Conservation (phyloP, 2,888 invertebrate genomes). For the Pseudococcus viburni region DNA sequence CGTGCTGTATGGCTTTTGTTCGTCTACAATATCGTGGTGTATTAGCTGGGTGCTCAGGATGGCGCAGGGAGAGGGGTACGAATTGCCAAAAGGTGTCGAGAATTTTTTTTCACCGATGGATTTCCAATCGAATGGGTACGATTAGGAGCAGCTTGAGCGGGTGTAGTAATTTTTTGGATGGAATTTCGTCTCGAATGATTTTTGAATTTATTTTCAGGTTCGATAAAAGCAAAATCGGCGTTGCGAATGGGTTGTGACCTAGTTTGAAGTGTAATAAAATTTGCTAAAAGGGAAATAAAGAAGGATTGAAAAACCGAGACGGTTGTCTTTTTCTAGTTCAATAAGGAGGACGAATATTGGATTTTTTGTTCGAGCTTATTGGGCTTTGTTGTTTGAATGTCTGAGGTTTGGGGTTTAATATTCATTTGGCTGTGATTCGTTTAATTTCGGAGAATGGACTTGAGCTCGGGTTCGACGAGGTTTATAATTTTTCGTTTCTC, state of each 20-base stretch:
- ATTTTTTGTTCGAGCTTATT: no score
- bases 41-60: not conserved
- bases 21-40: not conserved
- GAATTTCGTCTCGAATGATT: not conserved
- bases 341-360: not conserved
- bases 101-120: not conserved
- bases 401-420: no score
- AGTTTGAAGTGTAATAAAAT: not conserved
- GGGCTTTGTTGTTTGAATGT: no score
- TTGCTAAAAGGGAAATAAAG: not conserved
- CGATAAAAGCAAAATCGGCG: not conserved
- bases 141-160: not conserved
- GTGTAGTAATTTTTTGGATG: not conserved
- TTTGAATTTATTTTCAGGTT: not conserved
- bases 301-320: not conserved
- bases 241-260: not conserved
- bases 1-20: not conserved
- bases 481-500: no score
- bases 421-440: no score
- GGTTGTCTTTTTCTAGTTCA: not conserved
- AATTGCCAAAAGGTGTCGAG: not conserved
- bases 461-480: no score
- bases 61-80: not conserved
- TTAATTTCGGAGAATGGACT: no score
- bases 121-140: not conserved